These are phyloP conservation scores for Paratrypauchen microcephalus DNA, from an alignment of 2,797 vertebrate species.

Conservation along the genomic window DNA sequence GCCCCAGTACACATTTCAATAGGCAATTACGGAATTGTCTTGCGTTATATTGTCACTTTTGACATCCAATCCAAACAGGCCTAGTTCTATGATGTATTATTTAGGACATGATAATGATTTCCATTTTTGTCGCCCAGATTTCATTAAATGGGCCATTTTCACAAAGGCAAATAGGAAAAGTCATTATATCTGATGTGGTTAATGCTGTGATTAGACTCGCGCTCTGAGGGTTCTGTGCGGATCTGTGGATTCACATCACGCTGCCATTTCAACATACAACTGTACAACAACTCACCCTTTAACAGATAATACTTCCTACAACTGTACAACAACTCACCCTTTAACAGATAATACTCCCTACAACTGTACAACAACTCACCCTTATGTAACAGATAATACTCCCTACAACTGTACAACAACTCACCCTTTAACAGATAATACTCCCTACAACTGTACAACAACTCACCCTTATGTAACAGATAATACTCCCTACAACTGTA, in stretches of 20 bases:
- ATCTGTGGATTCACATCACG: constrained; percentile 47
- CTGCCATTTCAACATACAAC: constrained; percentile 25
- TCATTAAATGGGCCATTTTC: constrained; percentile 52
- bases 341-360: too few relatives aligned
- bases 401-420: too few relatives aligned
- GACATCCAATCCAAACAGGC: neutral
- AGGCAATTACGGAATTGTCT: neutral
- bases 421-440: too few relatives aligned
- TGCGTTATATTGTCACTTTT: constrained; percentile 5
- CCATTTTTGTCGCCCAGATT: constrained; percentile 34
- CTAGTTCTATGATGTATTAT: constrained; percentile 21
- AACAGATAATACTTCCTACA: too few relatives aligned
- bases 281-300: too few relatives aligned
- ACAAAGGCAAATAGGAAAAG: constrained; percentile 44
- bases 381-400: too few relatives aligned
- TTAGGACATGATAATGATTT: constrained; percentile 34
- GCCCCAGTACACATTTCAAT: constrained; percentile 1
- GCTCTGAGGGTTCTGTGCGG: constrained; percentile 34
- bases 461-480: too few relatives aligned
- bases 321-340: too few relatives aligned
- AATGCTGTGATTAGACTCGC: constrained; percentile 59
- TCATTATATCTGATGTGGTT: constrained; percentile 42
- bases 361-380: too few relatives aligned
- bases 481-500: too few relatives aligned
- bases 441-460: too few relatives aligned